phyloP scores from a whole-genome alignment of 2,888 invertebrate genomes.

The Phaedon cochleariae region DNA sequence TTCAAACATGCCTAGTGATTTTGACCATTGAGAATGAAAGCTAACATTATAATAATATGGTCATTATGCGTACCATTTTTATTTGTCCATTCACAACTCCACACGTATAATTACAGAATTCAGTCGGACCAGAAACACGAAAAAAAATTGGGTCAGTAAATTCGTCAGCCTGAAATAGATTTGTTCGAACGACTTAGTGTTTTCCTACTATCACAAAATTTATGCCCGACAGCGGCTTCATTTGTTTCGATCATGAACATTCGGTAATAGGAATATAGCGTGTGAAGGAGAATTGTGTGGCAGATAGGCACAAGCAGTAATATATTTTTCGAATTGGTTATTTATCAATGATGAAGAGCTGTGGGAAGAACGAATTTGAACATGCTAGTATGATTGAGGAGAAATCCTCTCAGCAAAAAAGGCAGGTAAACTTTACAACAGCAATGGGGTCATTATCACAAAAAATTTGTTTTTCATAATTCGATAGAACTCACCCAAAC shows the following conservation, averaged over 20 bases:
- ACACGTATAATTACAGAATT: no score
- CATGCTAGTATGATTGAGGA: not conserved
- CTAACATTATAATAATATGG: no score
- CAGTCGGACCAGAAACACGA: not conserved
- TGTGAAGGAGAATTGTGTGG: conserved; percentile 5
- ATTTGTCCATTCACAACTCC: no score
- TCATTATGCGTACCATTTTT: no score
- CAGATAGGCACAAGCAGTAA: not conserved
- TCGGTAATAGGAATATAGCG: conserved; percentile 24
- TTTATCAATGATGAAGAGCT: not conserved
- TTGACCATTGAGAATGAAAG: no score
- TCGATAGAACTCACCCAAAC: no score
- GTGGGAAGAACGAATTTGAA: not conserved
- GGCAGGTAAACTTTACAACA: no score
- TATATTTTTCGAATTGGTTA: not conserved
- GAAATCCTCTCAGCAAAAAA: no score
- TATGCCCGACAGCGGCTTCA: conserved; percentile 15
- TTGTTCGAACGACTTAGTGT: conserved; percentile 4
- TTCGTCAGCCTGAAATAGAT: conserved; percentile 5
- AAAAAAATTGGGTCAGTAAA: not conserved
- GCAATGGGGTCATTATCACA: no score
- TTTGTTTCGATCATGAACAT: conserved; percentile 21
- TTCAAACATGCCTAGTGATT: no score
- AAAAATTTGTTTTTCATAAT: no score
- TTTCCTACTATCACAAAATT: conserved; percentile 18